Evolutionary conservation across 53 echinoderm and acorn worm genomes (phyloP).

Genomic region (Arbacia lixula): DNA sequence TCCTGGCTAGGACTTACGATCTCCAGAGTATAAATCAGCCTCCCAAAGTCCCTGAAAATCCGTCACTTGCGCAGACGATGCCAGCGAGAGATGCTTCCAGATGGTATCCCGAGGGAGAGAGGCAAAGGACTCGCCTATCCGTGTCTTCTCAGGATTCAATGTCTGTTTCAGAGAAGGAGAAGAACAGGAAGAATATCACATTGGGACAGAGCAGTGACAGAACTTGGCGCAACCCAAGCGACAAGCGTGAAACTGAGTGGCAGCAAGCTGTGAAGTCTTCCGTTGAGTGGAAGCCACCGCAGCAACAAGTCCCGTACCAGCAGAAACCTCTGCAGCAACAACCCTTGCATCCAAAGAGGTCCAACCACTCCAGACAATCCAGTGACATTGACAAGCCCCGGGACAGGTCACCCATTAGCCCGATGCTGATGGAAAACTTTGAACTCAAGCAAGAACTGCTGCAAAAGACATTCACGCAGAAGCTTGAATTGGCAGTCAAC

Average conservation of each 20-base stretch:
- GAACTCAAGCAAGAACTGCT: conserved; percentile 48
- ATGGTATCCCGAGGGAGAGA: conserved; percentile 38
- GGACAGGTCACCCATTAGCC: conserved; percentile 72
- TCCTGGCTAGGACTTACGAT: conserved; percentile 1
- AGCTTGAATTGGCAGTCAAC: conserved; percentile 9
- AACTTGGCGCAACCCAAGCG: conserved; percentile 83
- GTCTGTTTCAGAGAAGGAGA: conserved; percentile 47
- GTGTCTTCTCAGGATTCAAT: conserved; percentile 59
- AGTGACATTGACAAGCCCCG: conserved; percentile 67
- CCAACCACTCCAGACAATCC: conserved; percentile 35
- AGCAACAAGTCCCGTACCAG: conserved; percentile 12
- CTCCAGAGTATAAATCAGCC: conserved; percentile 10
- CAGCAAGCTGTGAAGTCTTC: not conserved
- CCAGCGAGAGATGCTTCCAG: not conserved
- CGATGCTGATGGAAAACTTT: conserved; percentile 65
- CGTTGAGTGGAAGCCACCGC: not conserved
- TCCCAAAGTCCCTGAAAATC: not conserved
- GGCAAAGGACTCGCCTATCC: conserved; percentile 35
- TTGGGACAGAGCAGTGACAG: conserved; percentile 63
- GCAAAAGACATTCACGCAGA: conserved; percentile 31
- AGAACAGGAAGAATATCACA: conserved; percentile 57
- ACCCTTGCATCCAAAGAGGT: conserved; percentile 17
- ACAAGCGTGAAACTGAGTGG: conserved; percentile 41
- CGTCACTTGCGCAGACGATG: conserved; percentile 8
- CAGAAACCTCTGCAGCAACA: conserved; percentile 51